phyloP scores from a whole-genome alignment of 23 tunicate genomes.

The Trididemnum miniatum region DNA sequence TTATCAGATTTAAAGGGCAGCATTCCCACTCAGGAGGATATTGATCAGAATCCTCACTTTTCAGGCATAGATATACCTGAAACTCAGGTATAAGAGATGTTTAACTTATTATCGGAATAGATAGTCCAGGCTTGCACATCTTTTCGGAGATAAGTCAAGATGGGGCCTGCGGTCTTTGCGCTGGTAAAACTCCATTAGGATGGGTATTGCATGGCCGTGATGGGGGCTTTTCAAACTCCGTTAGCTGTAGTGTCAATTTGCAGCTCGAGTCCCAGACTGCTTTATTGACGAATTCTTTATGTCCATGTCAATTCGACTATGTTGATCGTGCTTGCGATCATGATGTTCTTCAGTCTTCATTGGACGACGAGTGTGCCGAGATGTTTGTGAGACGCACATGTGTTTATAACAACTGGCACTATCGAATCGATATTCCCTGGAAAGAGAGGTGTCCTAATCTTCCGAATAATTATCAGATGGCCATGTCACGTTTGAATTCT shows the following conservation, averaged over 20 bases:
- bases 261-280: neutral
- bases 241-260: neutral
- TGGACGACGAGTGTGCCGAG: no score
- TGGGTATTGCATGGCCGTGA: constrained; percentile 9
- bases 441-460: no score
- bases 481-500: no score
- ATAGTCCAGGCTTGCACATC: neutral
- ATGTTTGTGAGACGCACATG: no score
- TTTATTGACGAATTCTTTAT: neutral
- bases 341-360: no score
- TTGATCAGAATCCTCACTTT: neutral
- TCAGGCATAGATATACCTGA: neutral
- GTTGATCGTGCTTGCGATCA: neutral
- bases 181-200: neutral
- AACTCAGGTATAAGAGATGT: neutral
- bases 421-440: neutral
- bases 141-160: neutral
- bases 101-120: neutral
- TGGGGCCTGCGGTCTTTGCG: neutral
- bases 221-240: neutral
- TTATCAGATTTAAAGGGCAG: neutral
- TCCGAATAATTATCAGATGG: no score
- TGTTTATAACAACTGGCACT: neutral
- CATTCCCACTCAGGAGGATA: neutral
- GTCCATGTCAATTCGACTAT: constrained; percentile 8